Percentiles rank a stretch among this genome's conserved stretches.
These are phyloP conservation scores for Caenorhabditis wallacei DNA, from an alignment of 2,888 invertebrate species.

Conservation along the genomic window DNA sequence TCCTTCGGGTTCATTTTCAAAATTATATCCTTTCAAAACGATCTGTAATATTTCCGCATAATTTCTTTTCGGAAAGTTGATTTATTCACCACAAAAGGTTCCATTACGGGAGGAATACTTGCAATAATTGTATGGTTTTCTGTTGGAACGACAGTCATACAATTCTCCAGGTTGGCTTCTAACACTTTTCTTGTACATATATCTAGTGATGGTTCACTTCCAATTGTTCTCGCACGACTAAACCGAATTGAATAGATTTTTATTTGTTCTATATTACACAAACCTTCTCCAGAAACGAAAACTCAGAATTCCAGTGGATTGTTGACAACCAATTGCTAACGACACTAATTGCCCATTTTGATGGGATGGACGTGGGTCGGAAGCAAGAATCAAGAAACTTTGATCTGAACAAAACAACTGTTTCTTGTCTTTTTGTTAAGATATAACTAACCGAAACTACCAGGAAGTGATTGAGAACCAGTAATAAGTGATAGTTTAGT, in stretches of 20 bases:
- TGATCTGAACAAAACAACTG: conserved; percentile 57
- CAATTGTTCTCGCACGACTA: conserved; percentile 68
- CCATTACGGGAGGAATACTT: conserved; percentile 73
- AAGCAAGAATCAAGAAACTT: conserved; percentile 74
- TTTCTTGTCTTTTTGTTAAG: background rate
- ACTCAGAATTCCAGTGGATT: conserved; percentile 72
- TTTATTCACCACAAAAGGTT: conserved; percentile 72
- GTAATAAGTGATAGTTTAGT: conserved; percentile 72
- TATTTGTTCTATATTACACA: background rate
- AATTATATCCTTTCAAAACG: conserved; percentile 74
- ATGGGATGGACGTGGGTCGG: conserved; percentile 69
- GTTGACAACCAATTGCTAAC: conserved; percentile 76
- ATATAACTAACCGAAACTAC: conserved; percentile 57
- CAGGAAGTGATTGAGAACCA: conserved; percentile 72
- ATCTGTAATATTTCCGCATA: conserved; percentile 60
- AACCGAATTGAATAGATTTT: conserved; percentile 3
- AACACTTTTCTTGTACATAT: conserved; percentile 73
- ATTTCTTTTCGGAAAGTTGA: conserved; percentile 7
- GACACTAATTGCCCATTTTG: conserved; percentile 73
- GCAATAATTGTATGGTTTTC: conserved; percentile 75
- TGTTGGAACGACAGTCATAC: conserved; percentile 72
- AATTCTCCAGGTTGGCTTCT: conserved; percentile 70
- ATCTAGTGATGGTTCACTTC: conserved; percentile 73
- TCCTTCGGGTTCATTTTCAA: conserved; percentile 77
- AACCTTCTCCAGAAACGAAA: conserved; percentile 76